Evolutionary conservation across 2,113 vertebrate species (phyloP).

Genomic region (Centrocercus urophasianus): DNA sequence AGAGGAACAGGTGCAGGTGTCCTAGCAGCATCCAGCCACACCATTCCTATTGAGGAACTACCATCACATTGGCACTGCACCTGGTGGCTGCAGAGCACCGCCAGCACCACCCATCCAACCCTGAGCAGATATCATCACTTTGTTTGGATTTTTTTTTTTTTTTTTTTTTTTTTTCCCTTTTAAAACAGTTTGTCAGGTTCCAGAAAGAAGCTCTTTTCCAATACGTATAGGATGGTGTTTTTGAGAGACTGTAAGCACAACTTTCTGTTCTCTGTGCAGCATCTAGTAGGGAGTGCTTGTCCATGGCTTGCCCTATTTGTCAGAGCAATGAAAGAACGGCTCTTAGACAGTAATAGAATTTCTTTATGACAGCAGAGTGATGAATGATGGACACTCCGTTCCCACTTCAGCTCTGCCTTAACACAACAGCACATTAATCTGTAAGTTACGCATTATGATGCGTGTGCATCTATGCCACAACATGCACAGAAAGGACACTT

Average conservation of each 20-base stretch:
- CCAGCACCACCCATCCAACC: rapidly evolving
- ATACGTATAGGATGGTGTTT: neutral
- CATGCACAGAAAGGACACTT: neutral
- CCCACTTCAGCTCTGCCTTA: conserved; percentile 18
- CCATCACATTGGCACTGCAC: neutral
- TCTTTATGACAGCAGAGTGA: conserved; percentile 20
- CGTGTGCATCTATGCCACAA: neutral
- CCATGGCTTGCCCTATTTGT: neutral
- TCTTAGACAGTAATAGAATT: conserved; percentile 10
- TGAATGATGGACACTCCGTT: neutral
- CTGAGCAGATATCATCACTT: neutral
- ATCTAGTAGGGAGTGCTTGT: neutral
- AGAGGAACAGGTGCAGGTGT: neutral
- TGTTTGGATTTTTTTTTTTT: no score
- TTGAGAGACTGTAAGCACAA: neutral
- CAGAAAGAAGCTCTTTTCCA: neutral
- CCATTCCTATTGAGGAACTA: neutral
- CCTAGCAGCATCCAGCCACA: neutral
- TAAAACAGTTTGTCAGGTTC: neutral
- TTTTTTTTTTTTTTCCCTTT: neutral
- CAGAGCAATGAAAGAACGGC: conserved; percentile 1
- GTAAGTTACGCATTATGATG: neutral
- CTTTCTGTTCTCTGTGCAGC: neutral
- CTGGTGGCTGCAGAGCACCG: neutral
- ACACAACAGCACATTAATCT: neutral